Evolutionary conservation across 2,797 vertebrate species (phyloP), one percentile per base, ranked within the genome.

Genomic region (Onychomys leucogaster): DNA sequence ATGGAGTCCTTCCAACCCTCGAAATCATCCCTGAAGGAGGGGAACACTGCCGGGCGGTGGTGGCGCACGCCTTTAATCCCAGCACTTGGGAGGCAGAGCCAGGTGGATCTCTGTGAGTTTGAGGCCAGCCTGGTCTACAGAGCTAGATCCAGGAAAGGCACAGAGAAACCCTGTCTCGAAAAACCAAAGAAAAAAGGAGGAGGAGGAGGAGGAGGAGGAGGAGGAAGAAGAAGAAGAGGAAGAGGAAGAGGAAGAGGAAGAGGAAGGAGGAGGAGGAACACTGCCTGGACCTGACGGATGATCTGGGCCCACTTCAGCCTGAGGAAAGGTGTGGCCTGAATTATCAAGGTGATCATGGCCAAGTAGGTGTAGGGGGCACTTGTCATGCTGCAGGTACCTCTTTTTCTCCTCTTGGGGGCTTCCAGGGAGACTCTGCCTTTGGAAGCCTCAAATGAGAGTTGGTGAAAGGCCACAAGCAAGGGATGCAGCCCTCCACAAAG

Each of bases 1-100:
- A 99, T 99, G 2, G 99, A 99, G 94, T 99, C 99, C 89, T 99
- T 98, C 99, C 99, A 99, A 57, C 99, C 99, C 91, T 99, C 99
- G 94, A 99, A 99, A 96, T 99, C 99, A 19, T 99, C 99, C 96
- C 99, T 99, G 97, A 99, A 99, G 98, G 99, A 99, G 4, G 99
- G 99, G 97, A 99, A 99, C 52, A 99, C 98, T 6, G 98, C 98
- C 90, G n/a, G n/a, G n/a, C n/a, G n/a, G n/a, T n/a, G n/a, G n/a
- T n/a, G n/a, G n/a, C n/a, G n/a, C n/a, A n/a, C n/a, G n/a, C n/a
- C n/a, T n/a, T n/a, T n/a, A n/a, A n/a, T n/a, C n/a, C n/a, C n/a
- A n/a, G n/a, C n/a, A n/a, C n/a, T n/a, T n/a, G n/a, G n/a, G n/a
- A n/a, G n/a, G n/a, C n/a, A n/a, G n/a, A n/a, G n/a, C n/a, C n/a